Conservation (phyloP, 2,888 invertebrate species). For the Parnassius mnemosyne region DNA sequence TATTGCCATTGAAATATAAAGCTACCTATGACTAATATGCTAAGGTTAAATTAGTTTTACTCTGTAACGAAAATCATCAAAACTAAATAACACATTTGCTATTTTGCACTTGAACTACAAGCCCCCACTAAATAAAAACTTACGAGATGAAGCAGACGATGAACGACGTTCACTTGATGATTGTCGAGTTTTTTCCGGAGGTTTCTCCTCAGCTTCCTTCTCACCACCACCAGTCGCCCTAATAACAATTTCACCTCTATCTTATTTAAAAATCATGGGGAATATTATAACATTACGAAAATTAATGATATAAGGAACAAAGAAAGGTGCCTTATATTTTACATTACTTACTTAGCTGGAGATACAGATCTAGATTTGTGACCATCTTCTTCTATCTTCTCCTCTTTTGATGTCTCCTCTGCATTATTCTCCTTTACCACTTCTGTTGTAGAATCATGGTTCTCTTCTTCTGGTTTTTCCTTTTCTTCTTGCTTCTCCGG, state of each 20-base stretch:
- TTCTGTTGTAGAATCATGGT: conserved; percentile 48
- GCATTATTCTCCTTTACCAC: conserved; percentile 61
- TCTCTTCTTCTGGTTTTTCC: conserved; percentile 66
- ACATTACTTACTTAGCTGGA: conserved; percentile 58
- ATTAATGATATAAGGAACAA: too few species aligned
- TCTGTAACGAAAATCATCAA: too few species aligned
- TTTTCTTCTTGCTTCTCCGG: conserved; percentile 65
- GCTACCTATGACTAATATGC: too few species aligned
- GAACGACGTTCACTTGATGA: conserved; percentile 67
- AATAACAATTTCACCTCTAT: background rate
- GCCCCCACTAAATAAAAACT: conserved; percentile 34
- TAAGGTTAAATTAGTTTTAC: too few species aligned
- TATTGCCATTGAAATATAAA: too few species aligned
- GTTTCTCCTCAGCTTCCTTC: conserved; percentile 55
- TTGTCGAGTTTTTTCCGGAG: conserved; percentile 57
- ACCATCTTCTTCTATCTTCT: conserved; percentile 52
- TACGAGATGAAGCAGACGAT: conserved; percentile 71
- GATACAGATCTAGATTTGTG: conserved; percentile 68
- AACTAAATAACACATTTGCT: too few species aligned
- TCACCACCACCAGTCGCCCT: conserved; percentile 36
- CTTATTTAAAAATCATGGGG: too few species aligned
- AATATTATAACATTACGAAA: too few species aligned
- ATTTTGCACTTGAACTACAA: too few species aligned
- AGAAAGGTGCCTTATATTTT: background rate
- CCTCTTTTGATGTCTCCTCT: conserved; percentile 45